A percentile compares a stretch with the other conserved stretches of the same genome.
Conservation (phyloP, 2,888 invertebrate species). For the Dryomyza anilis region DNA sequence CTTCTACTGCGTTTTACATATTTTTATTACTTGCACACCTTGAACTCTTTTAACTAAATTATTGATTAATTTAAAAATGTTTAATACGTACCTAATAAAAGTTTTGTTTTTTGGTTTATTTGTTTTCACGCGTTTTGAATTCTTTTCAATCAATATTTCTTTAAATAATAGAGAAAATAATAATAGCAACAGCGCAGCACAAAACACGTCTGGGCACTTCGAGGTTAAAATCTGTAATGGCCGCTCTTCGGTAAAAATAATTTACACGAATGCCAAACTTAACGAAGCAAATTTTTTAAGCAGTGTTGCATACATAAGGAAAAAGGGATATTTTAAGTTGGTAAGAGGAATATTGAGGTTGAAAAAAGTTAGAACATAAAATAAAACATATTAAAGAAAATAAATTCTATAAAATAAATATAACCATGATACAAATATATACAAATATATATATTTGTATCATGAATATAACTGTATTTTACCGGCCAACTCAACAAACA, state of each 20-base stretch:
- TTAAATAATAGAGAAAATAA: too few species aligned
- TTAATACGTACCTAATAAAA: not conserved
- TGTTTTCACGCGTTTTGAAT: too few species aligned
- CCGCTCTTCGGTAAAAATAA: not conserved
- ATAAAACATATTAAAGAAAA: not conserved
- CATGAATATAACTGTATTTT: too few species aligned
- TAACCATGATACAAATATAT: too few species aligned
- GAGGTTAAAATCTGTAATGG: not conserved
- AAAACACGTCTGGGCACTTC: not conserved
- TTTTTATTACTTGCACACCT: not conserved
- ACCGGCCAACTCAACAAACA: too few species aligned
- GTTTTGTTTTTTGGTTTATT: not conserved
- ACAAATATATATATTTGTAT: too few species aligned
- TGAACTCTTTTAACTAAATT: not conserved
- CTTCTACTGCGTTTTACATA: not conserved
- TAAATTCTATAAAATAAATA: not conserved
- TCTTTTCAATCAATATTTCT: too few species aligned
- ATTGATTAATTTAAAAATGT: not conserved
- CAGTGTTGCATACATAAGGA: not conserved
- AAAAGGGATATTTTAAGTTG: not conserved
- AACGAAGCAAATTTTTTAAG: not conserved
- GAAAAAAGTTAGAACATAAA: not conserved
- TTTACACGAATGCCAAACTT: not conserved
- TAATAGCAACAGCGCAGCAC: not conserved
- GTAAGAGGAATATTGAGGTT: not conserved